Percentiles rank a stretch among this genome's conserved stretches.
Conservation (phyloP, 2,888 invertebrate species). For the Ophraella communa region DNA sequence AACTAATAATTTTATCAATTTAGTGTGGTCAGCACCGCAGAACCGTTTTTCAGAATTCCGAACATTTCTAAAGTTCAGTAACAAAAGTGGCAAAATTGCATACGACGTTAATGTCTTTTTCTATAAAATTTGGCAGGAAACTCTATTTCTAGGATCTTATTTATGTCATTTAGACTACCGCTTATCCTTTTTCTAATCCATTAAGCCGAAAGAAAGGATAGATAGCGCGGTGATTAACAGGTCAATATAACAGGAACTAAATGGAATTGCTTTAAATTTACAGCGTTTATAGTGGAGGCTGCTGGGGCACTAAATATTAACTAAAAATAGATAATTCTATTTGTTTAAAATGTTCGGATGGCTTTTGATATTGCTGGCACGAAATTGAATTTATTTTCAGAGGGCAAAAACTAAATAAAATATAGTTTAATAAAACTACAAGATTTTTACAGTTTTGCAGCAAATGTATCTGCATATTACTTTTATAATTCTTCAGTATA, state of each 20-base stretch:
- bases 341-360: too few species aligned
- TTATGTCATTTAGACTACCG: conserved; percentile 20
- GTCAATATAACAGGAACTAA: conserved; percentile 10
- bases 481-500: too few species aligned
- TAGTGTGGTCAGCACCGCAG: conserved; percentile 2
- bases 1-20: not conserved
- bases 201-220: conserved; percentile 22
- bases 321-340: too few species aligned
- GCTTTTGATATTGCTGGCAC: too few species aligned
- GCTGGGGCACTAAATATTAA: too few species aligned
- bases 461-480: too few species aligned
- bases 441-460: too few species aligned
- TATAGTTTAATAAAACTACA: too few species aligned
- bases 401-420: too few species aligned
- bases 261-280: not conserved
- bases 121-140: conserved; percentile 31
- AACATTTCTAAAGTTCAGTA: not conserved
- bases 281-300: too few species aligned
- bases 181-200: conserved; percentile 31
- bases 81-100: conserved; percentile 31
- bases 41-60: not conserved
- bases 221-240: conserved; percentile 8
- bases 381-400: too few species aligned
- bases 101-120: conserved; percentile 30
- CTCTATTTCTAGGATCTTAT: conserved; percentile 24